Base-by-base conservation (phyloP, 2,888 invertebrate species). In the Netelia virgata region DNA sequence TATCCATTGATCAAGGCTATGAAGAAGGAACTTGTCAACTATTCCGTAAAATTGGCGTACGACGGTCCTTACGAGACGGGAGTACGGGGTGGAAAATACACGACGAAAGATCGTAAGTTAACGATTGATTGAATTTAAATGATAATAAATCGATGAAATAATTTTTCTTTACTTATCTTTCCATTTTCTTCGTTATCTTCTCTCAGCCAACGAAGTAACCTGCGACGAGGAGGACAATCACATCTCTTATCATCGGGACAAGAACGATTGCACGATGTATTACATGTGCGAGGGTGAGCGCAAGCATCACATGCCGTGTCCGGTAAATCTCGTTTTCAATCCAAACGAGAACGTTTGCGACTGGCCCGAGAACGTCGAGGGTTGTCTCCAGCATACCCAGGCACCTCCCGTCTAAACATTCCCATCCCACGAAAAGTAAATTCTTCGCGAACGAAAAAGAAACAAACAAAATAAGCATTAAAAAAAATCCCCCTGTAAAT, bases 281-380 rank as follows among this genome's bases (percentile, higher is more conserved):
- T 98, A 97, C 94, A 98, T 98, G 98, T 98, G 98, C 92, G 98
- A 98, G 94, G 98, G 98, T 47, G 98, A 98, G 92, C 95, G 98
- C 75, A 98, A 98, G 92, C 98, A 98, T 92, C 98, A 98, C 94
- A 98, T 98, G 98, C 98, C 98, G 64, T 98, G 98, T 92, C 98
- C 98, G 8, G 96, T 96, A 72, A 98, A 98, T 94, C 95, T 98
- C 84, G 98, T 98, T 14, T 98, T 98, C 94, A 98, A 98, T 93
- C 96, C 96, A 57, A 97, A 97, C 90, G 97, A 98, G 92, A 98
- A 98, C 91, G 98, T 98, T 10, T 98, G 98, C 93, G 98, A 98
- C 94, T 98, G 98, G 98, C 98, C 98, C 0, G 98, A 98, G 91
- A 98, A 98, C 91, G 98, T 98, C 0, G 98, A 97, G 92, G 97